phyloP scores from a whole-genome alignment of 2,888 invertebrate species.

The Agrenia bidenticulata region DNA sequence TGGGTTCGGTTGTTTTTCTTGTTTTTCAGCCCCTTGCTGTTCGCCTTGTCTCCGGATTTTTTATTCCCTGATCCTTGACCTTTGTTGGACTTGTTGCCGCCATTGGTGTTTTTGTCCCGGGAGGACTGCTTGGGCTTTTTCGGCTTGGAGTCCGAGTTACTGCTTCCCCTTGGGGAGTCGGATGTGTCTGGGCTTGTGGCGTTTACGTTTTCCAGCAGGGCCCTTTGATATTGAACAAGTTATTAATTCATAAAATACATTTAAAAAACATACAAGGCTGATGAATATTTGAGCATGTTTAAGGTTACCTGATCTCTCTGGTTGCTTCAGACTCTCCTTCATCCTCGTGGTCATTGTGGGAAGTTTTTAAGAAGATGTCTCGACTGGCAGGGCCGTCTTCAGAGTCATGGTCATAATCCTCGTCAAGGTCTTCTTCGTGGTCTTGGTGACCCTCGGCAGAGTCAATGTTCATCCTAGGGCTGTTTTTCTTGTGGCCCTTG shows the following conservation, averaged over 20 bases:
- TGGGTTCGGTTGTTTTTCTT: conserved; percentile 2
- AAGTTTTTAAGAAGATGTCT: conserved; percentile 6
- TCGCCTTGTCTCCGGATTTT: background rate
- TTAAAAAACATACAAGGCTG: no score
- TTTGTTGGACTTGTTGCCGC: background rate
- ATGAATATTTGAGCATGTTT: no score
- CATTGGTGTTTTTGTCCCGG: background rate
- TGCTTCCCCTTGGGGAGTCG: conserved; percentile 1
- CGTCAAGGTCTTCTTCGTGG: conserved; percentile 12
- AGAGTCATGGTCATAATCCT: conserved; percentile 12
- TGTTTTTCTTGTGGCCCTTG: conserved; percentile 24
- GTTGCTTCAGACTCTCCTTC: background rate
- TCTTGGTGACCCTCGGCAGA: conserved; percentile 10
- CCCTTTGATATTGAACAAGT: background rate
- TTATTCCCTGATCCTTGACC: conserved; percentile 9
- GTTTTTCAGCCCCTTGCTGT: conserved; percentile 15
- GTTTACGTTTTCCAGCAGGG: conserved; percentile 3
- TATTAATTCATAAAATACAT: no score
- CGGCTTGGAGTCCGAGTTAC: conserved; percentile 12
- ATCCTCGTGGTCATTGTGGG: conserved; percentile 8
- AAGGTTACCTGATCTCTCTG: conserved; percentile 3
- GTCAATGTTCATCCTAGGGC: conserved; percentile 20
- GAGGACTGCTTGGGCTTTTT: conserved; percentile 7
- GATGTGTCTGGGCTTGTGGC: background rate
- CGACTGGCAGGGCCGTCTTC: conserved; percentile 2